A percentile compares a stretch with the other conserved stretches of the same genome.
Conservation (phyloP, 2,888 invertebrate species). For the Drosophila histrio region DNA sequence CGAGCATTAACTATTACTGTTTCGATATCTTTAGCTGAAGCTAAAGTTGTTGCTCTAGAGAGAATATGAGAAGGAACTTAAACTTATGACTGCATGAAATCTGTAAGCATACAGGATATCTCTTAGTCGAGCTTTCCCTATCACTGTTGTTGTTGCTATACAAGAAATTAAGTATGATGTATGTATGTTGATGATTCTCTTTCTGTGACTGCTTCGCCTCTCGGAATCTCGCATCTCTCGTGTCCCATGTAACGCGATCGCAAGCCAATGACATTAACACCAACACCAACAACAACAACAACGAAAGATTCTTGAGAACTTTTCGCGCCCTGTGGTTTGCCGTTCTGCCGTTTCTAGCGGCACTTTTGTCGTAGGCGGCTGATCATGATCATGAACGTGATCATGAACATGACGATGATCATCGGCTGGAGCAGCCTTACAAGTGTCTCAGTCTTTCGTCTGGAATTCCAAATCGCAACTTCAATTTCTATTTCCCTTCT, state of each 20-base stretch:
- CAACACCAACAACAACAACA: conserved; percentile 5
- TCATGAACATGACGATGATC: not conserved
- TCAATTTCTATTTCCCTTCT: not conserved
- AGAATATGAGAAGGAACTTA: too few species aligned
- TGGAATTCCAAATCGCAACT: conserved; percentile 13
- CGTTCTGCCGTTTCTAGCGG: conserved; percentile 12
- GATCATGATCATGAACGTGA: conserved; percentile 9
- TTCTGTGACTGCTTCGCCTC: not conserved
- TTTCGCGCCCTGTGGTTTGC: conserved; percentile 10
- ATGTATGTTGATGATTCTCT: not conserved
- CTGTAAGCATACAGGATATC: too few species aligned
- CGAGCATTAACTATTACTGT: too few species aligned
- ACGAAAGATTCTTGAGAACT: conserved; percentile 8
- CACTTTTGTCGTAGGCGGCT: conserved; percentile 15
- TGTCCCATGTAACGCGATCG: conserved; percentile 40
- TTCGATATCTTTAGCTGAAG: too few species aligned
- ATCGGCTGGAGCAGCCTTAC: conserved; percentile 5
- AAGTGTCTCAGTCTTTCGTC: conserved; percentile 2
- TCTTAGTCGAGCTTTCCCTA: too few species aligned
- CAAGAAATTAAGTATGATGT: too few species aligned
- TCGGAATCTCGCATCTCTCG: not conserved
- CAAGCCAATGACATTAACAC: conserved; percentile 54
- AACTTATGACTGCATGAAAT: too few species aligned
- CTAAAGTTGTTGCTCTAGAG: too few species aligned
- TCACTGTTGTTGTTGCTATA: too few species aligned